Evolutionary conservation across 2,113 vertebrate genomes (phyloP).

Genomic region (Chaenocephalus aceratus): DNA sequence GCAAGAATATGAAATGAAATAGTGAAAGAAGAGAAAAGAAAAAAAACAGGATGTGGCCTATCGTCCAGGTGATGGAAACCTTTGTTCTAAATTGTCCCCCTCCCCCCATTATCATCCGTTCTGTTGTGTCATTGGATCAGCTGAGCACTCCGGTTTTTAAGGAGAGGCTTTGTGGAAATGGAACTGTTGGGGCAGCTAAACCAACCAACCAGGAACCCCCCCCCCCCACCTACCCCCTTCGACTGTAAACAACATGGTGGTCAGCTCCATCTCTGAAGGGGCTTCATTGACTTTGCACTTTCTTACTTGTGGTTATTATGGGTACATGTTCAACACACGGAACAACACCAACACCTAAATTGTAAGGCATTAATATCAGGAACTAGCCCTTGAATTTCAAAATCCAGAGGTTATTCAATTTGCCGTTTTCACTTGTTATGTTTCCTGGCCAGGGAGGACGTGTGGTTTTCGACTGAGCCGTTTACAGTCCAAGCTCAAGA

Average conservation of each 20-base stretch:
- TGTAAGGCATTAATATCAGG: constrained; percentile 53
- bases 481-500: constrained; percentile 48
- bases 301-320: constrained; percentile 76
- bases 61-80: constrained; percentile 96
- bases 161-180: constrained; percentile 87
- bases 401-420: constrained; percentile 32
- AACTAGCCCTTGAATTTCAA: constrained; percentile 40
- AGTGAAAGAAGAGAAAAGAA: constrained; percentile 74
- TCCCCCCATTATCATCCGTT: constrained; percentile 71
- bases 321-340: constrained; percentile 72
- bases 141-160: constrained; percentile 88
- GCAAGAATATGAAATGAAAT: constrained; percentile 83
- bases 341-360: constrained; percentile 66
- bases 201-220: constrained; percentile 67
- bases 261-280: constrained; percentile 58
- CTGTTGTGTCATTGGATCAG: constrained; percentile 87
- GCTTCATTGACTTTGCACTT: constrained; percentile 86
- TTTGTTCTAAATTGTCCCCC: constrained; percentile 75
- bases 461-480: constrained; percentile 60
- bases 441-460: constrained; percentile 46
- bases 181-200: constrained; percentile 85
- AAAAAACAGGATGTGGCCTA: constrained; percentile 89
- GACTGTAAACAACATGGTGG: constrained; percentile 57
- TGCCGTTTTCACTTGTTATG: constrained; percentile 34
- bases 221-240: constrained; percentile 17